phyloP scores from a whole-genome alignment of 1,140 invertebrate species.

The Bombus difficillimus region DNA sequence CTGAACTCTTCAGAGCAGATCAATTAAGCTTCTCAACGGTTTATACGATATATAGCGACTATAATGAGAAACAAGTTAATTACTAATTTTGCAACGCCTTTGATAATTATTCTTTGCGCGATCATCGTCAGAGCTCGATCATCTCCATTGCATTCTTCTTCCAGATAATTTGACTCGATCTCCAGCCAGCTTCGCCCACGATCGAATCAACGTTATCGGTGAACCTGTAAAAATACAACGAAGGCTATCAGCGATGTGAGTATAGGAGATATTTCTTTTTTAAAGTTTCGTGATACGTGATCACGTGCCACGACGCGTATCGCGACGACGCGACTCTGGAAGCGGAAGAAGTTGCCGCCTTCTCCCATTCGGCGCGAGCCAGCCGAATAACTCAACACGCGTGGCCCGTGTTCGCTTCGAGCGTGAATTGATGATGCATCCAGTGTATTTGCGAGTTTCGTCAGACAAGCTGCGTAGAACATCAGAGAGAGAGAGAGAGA shows the following conservation, averaged over 20 bases:
- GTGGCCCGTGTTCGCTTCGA: neutral
- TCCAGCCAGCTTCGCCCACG: too few relatives aligned
- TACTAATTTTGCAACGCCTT: neutral
- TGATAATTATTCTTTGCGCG: too few relatives aligned
- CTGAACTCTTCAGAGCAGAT: neutral
- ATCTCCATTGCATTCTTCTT: neutral
- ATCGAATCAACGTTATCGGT: neutral
- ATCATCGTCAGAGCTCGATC: neutral
- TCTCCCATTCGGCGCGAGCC: neutral
- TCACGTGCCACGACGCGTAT: neutral
- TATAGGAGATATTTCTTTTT: neutral
- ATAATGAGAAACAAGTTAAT: neutral
- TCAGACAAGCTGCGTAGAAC: constrained; percentile 6
- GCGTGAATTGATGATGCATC: neutral
- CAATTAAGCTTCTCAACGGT: neutral
- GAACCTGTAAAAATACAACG: constrained; percentile 21
- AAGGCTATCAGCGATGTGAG: constrained; percentile 29
- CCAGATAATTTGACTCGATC: neutral
- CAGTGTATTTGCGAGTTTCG: neutral
- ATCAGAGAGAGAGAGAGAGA: too few relatives aligned
- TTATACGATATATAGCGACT: neutral
- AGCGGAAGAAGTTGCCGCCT: neutral
- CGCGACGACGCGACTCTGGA: neutral
- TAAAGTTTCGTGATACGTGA: neutral
- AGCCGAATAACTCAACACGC: neutral